Evolutionary conservation across 2,797 vertebrate genomes (phyloP).

Genomic region (Danio kyathit): DNA sequence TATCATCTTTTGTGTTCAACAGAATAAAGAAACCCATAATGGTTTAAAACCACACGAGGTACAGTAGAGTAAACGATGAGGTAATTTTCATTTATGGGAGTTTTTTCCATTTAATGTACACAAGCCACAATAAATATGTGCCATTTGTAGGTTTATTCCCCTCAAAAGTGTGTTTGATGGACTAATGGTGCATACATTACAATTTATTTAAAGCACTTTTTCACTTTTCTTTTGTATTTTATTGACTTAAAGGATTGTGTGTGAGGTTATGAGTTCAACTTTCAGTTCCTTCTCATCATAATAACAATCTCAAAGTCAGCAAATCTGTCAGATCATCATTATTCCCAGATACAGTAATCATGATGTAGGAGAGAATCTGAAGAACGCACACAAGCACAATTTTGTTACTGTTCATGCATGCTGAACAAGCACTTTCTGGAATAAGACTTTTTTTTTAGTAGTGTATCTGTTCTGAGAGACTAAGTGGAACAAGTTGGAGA

Average conservation of each 20-base stretch:
- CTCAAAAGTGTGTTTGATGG: background rate
- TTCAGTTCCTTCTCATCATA: slow-evolving; percentile 26
- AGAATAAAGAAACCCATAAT: too few relatives aligned
- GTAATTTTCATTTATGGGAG: too few relatives aligned
- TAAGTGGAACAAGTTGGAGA: background rate
- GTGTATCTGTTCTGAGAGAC: background rate
- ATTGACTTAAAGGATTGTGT: background rate
- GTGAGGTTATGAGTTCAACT: background rate
- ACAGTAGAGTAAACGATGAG: too few relatives aligned
- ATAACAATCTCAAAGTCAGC: slow-evolving; percentile 21
- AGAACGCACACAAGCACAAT: slow-evolving; percentile 1
- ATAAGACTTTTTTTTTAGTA: background rate
- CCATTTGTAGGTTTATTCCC: background rate
- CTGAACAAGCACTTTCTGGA: slow-evolving; percentile 32
- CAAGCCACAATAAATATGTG: background rate
- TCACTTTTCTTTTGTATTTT: background rate
- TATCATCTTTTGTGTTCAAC: too few relatives aligned
- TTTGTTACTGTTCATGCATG: slow-evolving; percentile 17
- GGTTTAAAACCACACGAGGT: too few relatives aligned
- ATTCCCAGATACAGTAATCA: background rate
- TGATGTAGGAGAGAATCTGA: slow-evolving; percentile 42
- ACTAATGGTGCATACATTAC: background rate
- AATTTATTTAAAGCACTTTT: too few relatives aligned
- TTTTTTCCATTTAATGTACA: too few relatives aligned
- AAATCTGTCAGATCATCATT: slow-evolving; percentile 39